phyloP scores from a whole-genome alignment of 2,797 vertebrate genomes.

The Crax fasciolata region DNA sequence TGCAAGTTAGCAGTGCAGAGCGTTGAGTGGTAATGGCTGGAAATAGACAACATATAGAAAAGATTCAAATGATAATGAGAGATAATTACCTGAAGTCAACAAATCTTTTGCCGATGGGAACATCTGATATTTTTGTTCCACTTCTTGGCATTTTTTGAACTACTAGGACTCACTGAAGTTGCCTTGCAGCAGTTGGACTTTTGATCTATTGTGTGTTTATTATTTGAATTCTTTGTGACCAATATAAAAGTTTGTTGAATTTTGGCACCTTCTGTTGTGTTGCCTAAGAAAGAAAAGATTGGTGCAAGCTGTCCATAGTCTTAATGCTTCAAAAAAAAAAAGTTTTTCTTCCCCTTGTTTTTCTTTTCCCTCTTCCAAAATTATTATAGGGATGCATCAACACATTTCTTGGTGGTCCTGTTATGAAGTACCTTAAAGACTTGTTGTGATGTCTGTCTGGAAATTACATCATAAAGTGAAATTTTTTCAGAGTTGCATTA shows the following conservation, averaged over 20 bases:
- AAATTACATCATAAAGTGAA: neutral
- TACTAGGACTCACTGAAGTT: neutral
- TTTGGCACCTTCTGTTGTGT: neutral
- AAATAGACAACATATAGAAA: neutral
- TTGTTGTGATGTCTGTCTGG: neutral
- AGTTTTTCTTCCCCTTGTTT: neutral
- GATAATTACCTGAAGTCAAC: neutral
- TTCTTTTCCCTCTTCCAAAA: neutral
- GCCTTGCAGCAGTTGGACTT: neutral
- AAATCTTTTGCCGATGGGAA: neutral
- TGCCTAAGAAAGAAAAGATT: neutral
- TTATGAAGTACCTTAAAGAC: neutral
- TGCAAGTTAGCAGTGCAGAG: neutral
- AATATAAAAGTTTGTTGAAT: neutral
- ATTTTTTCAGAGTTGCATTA: neutral
- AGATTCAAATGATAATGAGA: neutral
- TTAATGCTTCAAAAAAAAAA: neutral
- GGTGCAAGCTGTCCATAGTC: neutral
- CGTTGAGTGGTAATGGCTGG: neutral
- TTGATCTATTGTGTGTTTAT: neutral
- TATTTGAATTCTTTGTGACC: neutral
- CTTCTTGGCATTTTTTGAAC: neutral
- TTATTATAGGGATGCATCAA: neutral
- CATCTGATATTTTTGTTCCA: neutral
- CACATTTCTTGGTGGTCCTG: neutral